Conservation (phyloP, 2,797 vertebrate genomes). For the Hippopotamyrus pictus region DNA sequence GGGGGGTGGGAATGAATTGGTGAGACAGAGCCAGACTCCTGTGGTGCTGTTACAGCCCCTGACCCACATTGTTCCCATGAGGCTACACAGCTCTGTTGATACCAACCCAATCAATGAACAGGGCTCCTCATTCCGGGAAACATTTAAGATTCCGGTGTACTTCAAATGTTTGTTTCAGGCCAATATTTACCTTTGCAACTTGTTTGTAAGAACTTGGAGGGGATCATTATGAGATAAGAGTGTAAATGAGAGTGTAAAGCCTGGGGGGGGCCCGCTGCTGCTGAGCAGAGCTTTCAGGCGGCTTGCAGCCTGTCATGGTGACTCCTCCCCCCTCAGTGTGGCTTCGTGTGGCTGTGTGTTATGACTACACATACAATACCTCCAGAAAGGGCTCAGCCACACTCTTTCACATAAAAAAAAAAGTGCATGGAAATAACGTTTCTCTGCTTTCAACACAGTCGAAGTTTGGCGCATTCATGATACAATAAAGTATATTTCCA, state of each 20-base stretch:
- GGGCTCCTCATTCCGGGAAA: background rate
- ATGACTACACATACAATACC: background rate
- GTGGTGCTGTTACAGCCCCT: background rate
- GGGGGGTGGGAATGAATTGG: background rate
- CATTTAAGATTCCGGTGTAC: background rate
- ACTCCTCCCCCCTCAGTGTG: background rate
- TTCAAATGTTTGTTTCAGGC: background rate
- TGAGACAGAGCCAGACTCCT: background rate
- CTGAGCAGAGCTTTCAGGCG: background rate
- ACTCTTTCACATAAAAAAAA: background rate
- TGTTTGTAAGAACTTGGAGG: background rate
- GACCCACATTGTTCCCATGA: background rate
- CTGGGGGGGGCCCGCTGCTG: background rate
- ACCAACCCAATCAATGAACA: background rate
- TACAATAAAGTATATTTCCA: background rate
- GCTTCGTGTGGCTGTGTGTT: constrained; percentile 12
- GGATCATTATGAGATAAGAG: background rate
- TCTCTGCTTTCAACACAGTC: background rate
- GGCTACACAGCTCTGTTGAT: background rate
- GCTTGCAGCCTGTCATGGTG: background rate
- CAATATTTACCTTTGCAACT: background rate
- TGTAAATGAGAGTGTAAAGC: background rate
- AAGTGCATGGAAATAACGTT: background rate
- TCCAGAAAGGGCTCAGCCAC: background rate
- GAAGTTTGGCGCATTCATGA: background rate